A percentile compares a stretch with the other conserved stretches of the same genome.
Evolutionary conservation across 2,797 vertebrate species (phyloP).

Genomic region (Leuciscus waleckii): DNA sequence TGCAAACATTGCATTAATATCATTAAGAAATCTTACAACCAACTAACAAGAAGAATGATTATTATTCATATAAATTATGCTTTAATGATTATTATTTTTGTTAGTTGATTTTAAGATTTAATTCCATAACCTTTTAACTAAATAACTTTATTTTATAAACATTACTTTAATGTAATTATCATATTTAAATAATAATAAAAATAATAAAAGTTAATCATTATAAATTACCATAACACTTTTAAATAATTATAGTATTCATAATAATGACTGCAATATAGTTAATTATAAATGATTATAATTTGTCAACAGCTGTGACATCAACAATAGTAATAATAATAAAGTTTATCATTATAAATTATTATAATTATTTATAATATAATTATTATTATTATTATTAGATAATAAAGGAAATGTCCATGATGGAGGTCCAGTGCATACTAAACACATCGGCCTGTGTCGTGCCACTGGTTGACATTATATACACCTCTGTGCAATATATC

Average conservation of each 20-base stretch:
- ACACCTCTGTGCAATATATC: conserved; percentile 20
- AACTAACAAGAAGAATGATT: neutral
- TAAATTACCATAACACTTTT: neutral
- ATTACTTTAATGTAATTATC: neutral
- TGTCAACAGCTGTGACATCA: neutral
- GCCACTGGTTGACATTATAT: conserved; percentile 39
- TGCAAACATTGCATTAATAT: neutral
- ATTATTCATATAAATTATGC: neutral
- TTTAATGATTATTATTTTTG: neutral
- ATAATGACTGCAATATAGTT: neutral
- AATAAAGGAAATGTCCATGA: neutral
- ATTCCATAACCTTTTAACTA: neutral
- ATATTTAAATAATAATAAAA: neutral
- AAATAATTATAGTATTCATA: neutral
- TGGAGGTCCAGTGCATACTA: neutral
- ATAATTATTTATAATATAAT: neutral
- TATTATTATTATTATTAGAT: neutral
- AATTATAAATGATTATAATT: neutral
- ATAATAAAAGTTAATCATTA: neutral
- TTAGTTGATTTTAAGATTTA: neutral
- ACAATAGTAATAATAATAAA: neutral
- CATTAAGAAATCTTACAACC: conserved; percentile 1
- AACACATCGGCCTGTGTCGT: conserved; percentile 2
- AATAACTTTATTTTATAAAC: neutral
- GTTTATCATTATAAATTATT: neutral